phyloP scores from a whole-genome alignment of 2,888 invertebrate genomes.

The Panzeria rudis region DNA sequence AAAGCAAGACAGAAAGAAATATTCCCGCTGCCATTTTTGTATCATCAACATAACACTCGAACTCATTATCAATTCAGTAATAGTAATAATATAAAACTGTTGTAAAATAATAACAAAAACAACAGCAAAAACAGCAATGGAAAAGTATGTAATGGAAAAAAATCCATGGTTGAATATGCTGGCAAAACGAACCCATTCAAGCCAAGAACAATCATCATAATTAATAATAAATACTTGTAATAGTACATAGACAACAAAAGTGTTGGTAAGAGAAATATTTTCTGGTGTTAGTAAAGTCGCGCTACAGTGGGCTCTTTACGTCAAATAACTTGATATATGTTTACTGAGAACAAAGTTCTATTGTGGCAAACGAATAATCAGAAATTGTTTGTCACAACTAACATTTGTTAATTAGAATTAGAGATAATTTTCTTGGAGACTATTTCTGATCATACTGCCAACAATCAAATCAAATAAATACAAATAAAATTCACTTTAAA shows the following conservation, averaged over 20 bases:
- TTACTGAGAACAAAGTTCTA: not conserved
- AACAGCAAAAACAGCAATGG: conserved; percentile 15
- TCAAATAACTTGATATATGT: not conserved
- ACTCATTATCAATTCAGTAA: conserved; percentile 72
- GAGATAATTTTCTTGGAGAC: too few species aligned
- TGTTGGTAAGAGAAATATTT: conserved; percentile 33
- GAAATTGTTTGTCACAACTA: too few species aligned
- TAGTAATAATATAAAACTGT: conserved; percentile 67
- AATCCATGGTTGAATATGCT: conserved; percentile 49
- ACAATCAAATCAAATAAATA: not conserved
- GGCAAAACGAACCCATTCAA: conserved; percentile 64
- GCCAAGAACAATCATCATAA: conserved; percentile 70
- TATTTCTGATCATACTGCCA: too few species aligned
- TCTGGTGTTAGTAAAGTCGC: not conserved
- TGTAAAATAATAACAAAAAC: conserved; percentile 45
- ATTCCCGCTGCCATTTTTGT: conserved; percentile 53
- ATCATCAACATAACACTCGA: conserved; percentile 60
- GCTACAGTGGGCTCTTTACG: conserved; percentile 17
- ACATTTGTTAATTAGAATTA: too few species aligned
- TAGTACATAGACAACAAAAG: conserved; percentile 27
- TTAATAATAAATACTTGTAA: conserved; percentile 69
- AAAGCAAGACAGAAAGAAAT: conserved; percentile 35
- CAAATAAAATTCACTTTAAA: too few species aligned
- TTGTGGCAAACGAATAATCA: not conserved
- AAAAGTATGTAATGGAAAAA: conserved; percentile 46